Conservation (phyloP, 2,797 vertebrate species). For the Silurus aristotelis region DNA sequence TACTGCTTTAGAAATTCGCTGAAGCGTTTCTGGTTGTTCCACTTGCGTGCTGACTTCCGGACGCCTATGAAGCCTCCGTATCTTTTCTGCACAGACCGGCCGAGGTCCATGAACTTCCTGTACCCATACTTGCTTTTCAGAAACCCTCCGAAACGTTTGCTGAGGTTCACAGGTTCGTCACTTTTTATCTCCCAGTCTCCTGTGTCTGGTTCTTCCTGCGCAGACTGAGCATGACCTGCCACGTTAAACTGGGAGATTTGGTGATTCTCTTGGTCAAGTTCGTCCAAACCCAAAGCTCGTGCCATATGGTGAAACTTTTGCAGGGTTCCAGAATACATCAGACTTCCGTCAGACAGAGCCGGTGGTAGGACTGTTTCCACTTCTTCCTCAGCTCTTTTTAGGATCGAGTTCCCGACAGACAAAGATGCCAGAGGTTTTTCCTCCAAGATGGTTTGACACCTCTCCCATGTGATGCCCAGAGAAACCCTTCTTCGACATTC, state of each 20-base stretch:
- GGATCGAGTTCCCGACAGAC: slow-evolving; percentile 57
- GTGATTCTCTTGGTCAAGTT: slow-evolving; percentile 56
- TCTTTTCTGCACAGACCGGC: slow-evolving; percentile 86
- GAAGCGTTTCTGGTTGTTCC: slow-evolving; percentile 98
- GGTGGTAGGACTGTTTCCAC: slow-evolving; percentile 67
- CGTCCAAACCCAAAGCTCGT: slow-evolving; percentile 64
- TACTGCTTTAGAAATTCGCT: slow-evolving; percentile 96
- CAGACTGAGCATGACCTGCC: slow-evolving; percentile 54
- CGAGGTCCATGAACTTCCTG: slow-evolving; percentile 73
- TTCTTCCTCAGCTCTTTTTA: slow-evolving; percentile 76
- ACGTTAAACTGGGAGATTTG: slow-evolving; percentile 56
- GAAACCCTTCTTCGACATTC: slow-evolving; percentile 81
- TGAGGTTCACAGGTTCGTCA: slow-evolving; percentile 66
- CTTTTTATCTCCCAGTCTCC: slow-evolving; percentile 50
- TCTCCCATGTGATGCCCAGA: slow-evolving; percentile 79
- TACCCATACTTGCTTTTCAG: slow-evolving; percentile 77
- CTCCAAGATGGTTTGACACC: slow-evolving; percentile 71
- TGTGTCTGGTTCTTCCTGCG: slow-evolving; percentile 64
- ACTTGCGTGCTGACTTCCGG: slow-evolving; percentile 92
- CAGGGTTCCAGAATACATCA: slow-evolving; percentile 64
- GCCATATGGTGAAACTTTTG: slow-evolving; percentile 71
- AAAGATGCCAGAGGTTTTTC: slow-evolving; percentile 59
- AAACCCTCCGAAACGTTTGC: slow-evolving; percentile 78
- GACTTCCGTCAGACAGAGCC: slow-evolving; percentile 62
- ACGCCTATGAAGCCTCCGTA: slow-evolving; percentile 95